Evolutionary conservation across 2,797 vertebrate species (phyloP).

Genomic region (Enteromius treurensis): DNA sequence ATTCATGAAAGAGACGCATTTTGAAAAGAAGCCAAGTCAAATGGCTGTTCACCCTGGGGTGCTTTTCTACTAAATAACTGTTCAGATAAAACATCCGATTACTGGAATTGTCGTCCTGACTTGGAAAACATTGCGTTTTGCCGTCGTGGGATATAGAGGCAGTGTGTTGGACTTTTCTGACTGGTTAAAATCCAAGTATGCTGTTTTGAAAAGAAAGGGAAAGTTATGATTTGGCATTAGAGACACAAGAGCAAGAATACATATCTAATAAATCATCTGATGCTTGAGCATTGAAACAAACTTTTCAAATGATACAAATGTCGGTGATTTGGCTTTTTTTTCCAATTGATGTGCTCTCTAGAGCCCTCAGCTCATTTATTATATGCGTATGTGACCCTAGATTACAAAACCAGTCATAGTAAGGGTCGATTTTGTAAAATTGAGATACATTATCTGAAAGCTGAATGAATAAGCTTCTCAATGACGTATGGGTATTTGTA

Average conservation of each 20-base stretch:
- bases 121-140: background rate
- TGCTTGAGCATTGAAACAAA: background rate
- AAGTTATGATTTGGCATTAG: background rate
- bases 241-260: background rate
- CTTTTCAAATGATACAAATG: background rate
- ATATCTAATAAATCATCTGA: background rate
- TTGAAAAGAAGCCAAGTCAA: conserved; percentile 28
- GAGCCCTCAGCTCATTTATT: background rate
- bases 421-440: too few relatives aligned
- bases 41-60: background rate
- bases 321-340: background rate
- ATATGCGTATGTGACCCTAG: background rate
- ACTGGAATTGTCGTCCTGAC: conserved; percentile 10
- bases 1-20: background rate
- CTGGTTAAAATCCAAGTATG: background rate
- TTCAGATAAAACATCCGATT: conserved; percentile 35
- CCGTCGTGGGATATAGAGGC: background rate
- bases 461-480: too few relatives aligned
- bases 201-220: background rate
- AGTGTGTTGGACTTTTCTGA: background rate
- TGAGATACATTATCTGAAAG: too few relatives aligned
- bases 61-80: background rate
- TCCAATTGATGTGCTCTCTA: background rate
- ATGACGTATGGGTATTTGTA: too few relatives aligned
- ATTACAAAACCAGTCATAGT: too few relatives aligned